Percentiles rank a stretch among this genome's conserved stretches.
phyloP scores from a whole-genome alignment of 2,113 vertebrate genomes.

The Antigone vipio region DNA sequence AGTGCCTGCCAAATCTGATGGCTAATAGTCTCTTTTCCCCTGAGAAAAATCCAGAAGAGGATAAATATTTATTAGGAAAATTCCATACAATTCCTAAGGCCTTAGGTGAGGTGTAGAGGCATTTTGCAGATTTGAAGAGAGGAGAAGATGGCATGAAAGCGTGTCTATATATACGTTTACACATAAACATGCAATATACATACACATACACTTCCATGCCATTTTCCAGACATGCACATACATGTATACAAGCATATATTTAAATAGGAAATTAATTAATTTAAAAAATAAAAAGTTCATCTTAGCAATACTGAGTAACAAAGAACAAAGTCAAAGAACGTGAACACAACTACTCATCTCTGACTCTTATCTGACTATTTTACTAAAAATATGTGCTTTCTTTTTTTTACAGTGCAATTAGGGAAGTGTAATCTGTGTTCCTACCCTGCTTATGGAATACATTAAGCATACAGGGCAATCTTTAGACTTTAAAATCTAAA shows the following conservation, averaged over 20 bases:
- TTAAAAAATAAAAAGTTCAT: background rate
- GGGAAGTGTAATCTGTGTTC: background rate
- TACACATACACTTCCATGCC: background rate
- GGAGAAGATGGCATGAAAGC: background rate
- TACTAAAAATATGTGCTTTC: background rate
- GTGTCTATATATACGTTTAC: background rate
- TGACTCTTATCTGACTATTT: background rate
- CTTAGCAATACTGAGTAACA: background rate
- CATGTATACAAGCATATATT: background rate
- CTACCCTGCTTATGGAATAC: background rate
- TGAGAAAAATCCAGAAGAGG: background rate
- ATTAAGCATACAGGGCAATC: background rate
- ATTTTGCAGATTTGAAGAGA: background rate
- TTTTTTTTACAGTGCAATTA: background rate
- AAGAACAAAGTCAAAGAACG: background rate
- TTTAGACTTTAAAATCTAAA: background rate
- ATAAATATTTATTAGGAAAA: background rate
- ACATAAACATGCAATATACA: background rate
- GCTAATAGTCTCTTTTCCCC: background rate
- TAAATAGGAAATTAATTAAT: background rate
- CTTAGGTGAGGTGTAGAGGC: background rate
- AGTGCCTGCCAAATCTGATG: background rate
- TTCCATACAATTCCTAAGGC: background rate
- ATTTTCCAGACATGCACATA: background rate
- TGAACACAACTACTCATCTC: background rate